These are phyloP conservation scores for Chaetophractus vellerosus DNA, from an alignment of 2,797 vertebrate species.

Conservation along the genomic window DNA sequence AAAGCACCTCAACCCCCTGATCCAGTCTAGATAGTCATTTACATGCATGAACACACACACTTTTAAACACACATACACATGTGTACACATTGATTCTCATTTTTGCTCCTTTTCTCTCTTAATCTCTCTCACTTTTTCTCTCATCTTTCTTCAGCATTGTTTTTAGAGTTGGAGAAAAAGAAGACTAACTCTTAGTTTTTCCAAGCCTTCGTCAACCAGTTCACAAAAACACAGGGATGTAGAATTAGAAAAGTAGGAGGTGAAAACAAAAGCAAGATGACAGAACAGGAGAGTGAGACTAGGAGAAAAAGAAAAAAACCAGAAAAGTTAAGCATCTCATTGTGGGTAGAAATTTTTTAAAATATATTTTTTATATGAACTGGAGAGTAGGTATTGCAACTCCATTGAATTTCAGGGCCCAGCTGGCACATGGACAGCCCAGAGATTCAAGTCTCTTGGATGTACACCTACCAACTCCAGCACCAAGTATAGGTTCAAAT, in stretches of 20 bases:
- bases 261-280: neutral
- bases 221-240: neutral
- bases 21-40: neutral
- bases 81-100: neutral
- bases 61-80: neutral
- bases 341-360: too few species aligned
- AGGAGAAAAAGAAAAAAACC: conserved; percentile 5
- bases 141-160: neutral
- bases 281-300: neutral
- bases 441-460: too few species aligned
- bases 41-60: neutral
- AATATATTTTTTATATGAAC: too few species aligned
- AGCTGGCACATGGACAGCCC: too few species aligned
- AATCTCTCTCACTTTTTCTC: neutral
- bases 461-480: too few species aligned
- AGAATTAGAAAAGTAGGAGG: conserved; percentile 5
- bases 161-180: neutral
- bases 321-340: neutral
- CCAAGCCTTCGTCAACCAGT: neutral
- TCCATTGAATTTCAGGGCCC: too few species aligned
- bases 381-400: too few species aligned
- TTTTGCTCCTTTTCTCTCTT: conserved; percentile 13
- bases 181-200: neutral
- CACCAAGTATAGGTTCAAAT: too few species aligned
- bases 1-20: neutral